Base-by-base conservation (phyloP, 2,797 vertebrate species). In the Liasis olivaceus region DNA sequence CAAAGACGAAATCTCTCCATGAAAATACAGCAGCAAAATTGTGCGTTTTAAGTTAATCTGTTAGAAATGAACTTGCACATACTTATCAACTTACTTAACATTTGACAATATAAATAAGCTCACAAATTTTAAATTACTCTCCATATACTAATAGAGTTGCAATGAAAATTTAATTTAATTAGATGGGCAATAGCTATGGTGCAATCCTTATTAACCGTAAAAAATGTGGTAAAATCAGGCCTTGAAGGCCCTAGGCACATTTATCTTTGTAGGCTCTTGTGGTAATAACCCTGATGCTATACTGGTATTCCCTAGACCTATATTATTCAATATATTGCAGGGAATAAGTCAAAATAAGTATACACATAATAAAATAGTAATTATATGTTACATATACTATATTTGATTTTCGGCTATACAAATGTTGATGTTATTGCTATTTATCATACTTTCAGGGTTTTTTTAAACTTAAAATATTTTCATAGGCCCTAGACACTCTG, bases 81-180 rank as follows among this genome's bases (percentile, higher is more conserved):
- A 77, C 72, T 93, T 90, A 90, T 93, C 90, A 88, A 15, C n/a
- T 90, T 88, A 85, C 85, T 88, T 94, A 93, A 88, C 58, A 92
- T 93, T 85, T 92, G 88, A 92, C 85, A 90, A 62, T 89, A 91
- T 87, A 72, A 90, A 89, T 60, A 92, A 36, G 36, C 26, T 90
- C 56, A 42, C 69, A 56, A 58, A n/a, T 90, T 93, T 88, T 31
- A 88, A 77, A 90, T 92, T 63, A 54, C 64, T 87, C 56, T 87
- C 20, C 14, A 90, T 69, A 59, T 86, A 90, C 56, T 90, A 31
- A 69, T 58, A 77, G 85, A 62, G 47, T 90, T 90, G 64, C 42
- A 87, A 20, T 31, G 20, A 87, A 87, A 90, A 63, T 17, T 81
- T 93, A 17, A n/a, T 77, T 93, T 87, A 89, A 90, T 93, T 87